A percentile compares a stretch with the other conserved stretches of the same genome.
Evolutionary conservation across 2,113 vertebrate species (phyloP).

Genomic region (Eptesicus fuscus): DNA sequence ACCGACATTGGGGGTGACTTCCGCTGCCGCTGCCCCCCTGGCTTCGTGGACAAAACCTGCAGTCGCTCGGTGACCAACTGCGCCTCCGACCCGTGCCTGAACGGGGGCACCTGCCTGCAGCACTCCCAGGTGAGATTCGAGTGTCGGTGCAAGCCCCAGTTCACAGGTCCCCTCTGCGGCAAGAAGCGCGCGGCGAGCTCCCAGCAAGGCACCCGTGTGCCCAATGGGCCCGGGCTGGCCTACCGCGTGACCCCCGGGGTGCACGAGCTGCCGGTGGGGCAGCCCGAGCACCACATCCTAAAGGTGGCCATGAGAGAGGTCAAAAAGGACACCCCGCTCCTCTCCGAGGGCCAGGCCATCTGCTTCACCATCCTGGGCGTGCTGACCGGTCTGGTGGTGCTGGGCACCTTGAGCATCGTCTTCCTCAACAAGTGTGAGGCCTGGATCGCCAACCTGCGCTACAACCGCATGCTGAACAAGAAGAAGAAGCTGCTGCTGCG

Average conservation of each 20-base stretch:
- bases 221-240: conserved; percentile 75
- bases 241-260: conserved; percentile 83
- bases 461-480: conserved; percentile 87
- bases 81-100: conserved; percentile 83
- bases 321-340: conserved; percentile 83
- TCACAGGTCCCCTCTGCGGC: conserved; percentile 85
- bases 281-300: conserved; percentile 85
- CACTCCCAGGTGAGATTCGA: conserved; percentile 82
- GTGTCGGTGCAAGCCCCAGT: conserved; percentile 87
- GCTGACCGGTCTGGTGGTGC: conserved; percentile 93
- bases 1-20: conserved; percentile 84
- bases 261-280: conserved; percentile 84
- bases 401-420: conserved; percentile 91
- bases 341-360: conserved; percentile 92
- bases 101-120: conserved; percentile 87
- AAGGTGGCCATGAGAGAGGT: conserved; percentile 94
- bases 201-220: conserved; percentile 60
- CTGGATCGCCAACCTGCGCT: conserved; percentile 93
- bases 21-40: conserved; percentile 86
- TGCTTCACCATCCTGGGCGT: conserved; percentile 94
- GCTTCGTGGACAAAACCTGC: conserved; percentile 88
- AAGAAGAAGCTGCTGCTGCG: conserved; percentile 90
- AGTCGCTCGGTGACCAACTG: conserved; percentile 81
- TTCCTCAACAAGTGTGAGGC: conserved; percentile 93
- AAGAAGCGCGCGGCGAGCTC: conserved; percentile 73